Base-by-base conservation (phyloP, 92 coral and sea anemone species). In the Porites cylindrica region DNA sequence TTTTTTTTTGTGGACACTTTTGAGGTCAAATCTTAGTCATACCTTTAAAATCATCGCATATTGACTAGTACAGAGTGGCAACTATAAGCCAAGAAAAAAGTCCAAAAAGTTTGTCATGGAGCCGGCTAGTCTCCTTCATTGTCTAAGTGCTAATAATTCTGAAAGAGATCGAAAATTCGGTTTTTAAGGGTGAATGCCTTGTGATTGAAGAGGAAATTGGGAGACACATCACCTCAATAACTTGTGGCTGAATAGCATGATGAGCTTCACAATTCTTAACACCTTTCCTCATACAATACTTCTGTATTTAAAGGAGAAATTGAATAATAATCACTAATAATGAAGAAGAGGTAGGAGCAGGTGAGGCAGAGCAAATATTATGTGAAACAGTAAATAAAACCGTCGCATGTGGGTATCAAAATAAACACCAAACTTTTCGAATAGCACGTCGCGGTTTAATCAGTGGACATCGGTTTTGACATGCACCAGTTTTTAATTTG, bases 391-490 rank as follows among this genome's bases (percentile, higher is more conserved):
- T 19, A 66, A 11, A 38, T 8, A 23, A 13, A 70, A 66, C 51
- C 50, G 43, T 79, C 83, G 66, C 72, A 66, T 66, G 66, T 78
- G 70, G 23, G 43, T 32, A 78, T 16, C 72, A 78, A 43, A 78
- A 38, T 14, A 62, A 78, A 63, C 82, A 78, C 58, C 29, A 32
- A 47, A 62, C 60, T 38, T 62, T 78, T 16, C 26, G 70, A 77
- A 32, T 38, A 77, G 54, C 70, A 60, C n/a, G 47, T 38, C 47
- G 26, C 0, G 4, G 29, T 59, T 77, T n/a, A 62, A 78, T 78
- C 82, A 78, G 32, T 16, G 72, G 21, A 78, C 9, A 8, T 8
- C 68, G 14, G 14, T n/a, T 60, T 59, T 29, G 69, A 32, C 16
- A 23, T 77, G 62, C 24, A 51, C 51, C 51, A 50, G 67, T 51